Evolutionary conservation across 2,797 vertebrate species (phyloP).

Genomic region (Melanotaenia trifasciata): DNA sequence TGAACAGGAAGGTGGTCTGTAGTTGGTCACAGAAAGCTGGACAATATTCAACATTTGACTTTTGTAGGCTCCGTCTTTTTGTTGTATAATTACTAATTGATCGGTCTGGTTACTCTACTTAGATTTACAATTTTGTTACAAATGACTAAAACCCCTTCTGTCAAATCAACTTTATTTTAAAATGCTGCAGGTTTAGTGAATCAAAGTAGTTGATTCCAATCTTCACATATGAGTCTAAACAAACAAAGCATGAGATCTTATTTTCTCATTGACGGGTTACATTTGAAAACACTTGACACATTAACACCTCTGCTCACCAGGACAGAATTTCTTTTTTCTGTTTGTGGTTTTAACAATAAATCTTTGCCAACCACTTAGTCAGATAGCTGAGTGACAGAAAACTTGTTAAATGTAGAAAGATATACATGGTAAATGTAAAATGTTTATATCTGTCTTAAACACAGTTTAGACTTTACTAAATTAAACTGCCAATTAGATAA

Average conservation of each 20-base stretch:
- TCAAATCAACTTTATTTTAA: neutral
- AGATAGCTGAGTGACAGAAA: too few species aligned
- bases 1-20: conserved; percentile 5
- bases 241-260: too few species aligned
- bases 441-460: neutral
- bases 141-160: neutral
- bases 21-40: neutral
- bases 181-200: neutral
- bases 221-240: too few species aligned
- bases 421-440: neutral
- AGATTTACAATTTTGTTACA: neutral
- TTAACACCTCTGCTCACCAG: too few species aligned
- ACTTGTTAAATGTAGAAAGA: neutral
- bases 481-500: too few species aligned
- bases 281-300: too few species aligned
- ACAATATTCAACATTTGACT: neutral
- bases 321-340: too few species aligned
- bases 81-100: neutral
- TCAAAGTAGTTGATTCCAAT: neutral
- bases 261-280: too few species aligned
- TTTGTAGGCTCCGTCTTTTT: neutral
- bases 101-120: neutral
- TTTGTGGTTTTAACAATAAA: too few species aligned
- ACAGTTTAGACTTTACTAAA: neutral
- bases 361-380: too few species aligned